Base-by-base conservation (phyloP, 2,888 invertebrate genomes). In the Linyphia triangularis region DNA sequence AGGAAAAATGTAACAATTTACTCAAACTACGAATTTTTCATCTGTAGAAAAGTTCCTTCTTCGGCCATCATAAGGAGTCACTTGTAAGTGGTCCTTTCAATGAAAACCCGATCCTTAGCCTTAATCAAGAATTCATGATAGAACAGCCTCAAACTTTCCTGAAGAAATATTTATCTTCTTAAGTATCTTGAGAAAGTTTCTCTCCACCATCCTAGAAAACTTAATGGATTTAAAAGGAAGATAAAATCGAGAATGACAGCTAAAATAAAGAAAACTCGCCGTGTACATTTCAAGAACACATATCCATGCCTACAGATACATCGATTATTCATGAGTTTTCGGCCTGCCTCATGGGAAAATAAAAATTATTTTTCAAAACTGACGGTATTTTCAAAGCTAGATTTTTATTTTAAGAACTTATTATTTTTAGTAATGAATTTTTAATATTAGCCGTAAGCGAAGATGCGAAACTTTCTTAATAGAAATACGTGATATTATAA, bases 151-250 rank as follows among this genome's bases (percentile, higher is more conserved):
- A 24, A 75, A 75, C 61, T 75, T 73, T 73, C 57, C 19, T 51
- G 57, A 75, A 75, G 75, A 75, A 75, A 75, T 75, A 75, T 75
- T 75, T 75, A 37, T 75, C 75, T 75, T 75, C 75, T 59, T 75
- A 75, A 75, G 75, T 75, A 75, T 75, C 75, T 37, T 24, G 75
- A n/a, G n/a, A 75, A 75, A 75, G 61, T 59, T 75, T 75, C 57
- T 30, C 72, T 61, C 24, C 40, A 33, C 24, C 33, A 61, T 75
- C 19, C 30, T 59, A 24, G 37, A 75, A 37, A 75, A 61, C 37
- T 75, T 75, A 75, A 75, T 75, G 75, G 75, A 75, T 61, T 75
- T 75, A 75, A 61, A 75, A 75, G 61, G 37, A 37, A 61, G 37
- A 16, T 24, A 0, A 24, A 75, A 75, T 75, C 37, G 75, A 37